Evolutionary conservation across 2,113 vertebrate species (phyloP).

Genomic region (Catagonus wagneri): DNA sequence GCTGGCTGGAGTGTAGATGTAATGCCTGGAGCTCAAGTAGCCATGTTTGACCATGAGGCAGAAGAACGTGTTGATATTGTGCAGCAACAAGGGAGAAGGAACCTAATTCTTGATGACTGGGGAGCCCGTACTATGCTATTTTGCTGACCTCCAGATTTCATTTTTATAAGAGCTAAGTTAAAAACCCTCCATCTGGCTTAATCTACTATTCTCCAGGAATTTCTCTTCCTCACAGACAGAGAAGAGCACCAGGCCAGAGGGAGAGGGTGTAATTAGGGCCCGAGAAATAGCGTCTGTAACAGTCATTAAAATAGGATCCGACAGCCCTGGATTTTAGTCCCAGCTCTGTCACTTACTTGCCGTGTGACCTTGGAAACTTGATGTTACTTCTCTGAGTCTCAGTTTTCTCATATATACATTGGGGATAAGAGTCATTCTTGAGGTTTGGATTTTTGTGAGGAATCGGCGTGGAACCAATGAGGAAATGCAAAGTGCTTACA

Average conservation of each 20-base stretch:
- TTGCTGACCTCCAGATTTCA: background rate
- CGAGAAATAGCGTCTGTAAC: background rate
- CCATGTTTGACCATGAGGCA: background rate
- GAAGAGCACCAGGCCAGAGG: background rate
- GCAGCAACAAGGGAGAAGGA: background rate
- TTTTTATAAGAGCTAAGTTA: background rate
- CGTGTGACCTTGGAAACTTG: background rate
- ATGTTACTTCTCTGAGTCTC: background rate
- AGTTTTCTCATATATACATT: background rate
- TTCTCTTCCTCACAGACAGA: background rate
- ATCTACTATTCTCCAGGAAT: background rate
- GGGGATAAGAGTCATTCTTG: background rate
- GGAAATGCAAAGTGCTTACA: background rate
- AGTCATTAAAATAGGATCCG: background rate
- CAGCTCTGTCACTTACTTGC: background rate
- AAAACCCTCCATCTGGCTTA: background rate
- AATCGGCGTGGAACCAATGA: background rate
- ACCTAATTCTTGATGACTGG: background rate
- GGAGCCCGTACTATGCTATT: background rate
- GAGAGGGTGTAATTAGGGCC: fast-evolving
- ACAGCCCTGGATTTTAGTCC: background rate
- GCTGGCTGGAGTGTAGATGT: background rate
- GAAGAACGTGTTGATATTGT: background rate
- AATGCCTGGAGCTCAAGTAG: background rate
- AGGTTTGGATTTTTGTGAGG: background rate